Evolutionary conservation across 2,113 vertebrate species (phyloP).

Genomic region (Tamias sibiricus): DNA sequence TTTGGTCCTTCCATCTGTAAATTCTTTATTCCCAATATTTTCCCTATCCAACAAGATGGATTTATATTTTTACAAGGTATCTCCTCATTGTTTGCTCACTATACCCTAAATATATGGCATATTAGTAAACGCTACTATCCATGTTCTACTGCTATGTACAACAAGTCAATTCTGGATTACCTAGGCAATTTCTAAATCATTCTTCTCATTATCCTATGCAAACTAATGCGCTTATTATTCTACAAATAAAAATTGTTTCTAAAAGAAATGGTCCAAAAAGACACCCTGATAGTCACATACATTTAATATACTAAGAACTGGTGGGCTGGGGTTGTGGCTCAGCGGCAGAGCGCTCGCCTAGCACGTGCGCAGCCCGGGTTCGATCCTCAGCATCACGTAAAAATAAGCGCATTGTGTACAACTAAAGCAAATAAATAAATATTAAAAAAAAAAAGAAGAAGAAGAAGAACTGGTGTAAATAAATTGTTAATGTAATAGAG

Average conservation of each 20-base stretch:
- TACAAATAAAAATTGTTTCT: slow-evolving; percentile 20
- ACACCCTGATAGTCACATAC: neutral
- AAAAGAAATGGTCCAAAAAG: neutral
- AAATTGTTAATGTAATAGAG: slow-evolving; percentile 3
- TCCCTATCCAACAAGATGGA: neutral
- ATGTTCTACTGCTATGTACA: neutral
- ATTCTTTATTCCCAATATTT: slow-evolving; percentile 43
- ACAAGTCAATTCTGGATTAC: neutral
- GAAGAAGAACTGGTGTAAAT: neutral
- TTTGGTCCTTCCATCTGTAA: slow-evolving; percentile 4
- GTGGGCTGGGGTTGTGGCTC: too few species aligned
- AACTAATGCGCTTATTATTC: slow-evolving; percentile 9
- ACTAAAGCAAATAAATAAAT: too few species aligned
- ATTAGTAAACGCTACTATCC: neutral
- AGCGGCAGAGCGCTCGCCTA: too few species aligned
- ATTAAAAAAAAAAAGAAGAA: too few species aligned
- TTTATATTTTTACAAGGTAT: neutral
- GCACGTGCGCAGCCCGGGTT: too few species aligned
- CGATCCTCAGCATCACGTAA: too few species aligned
- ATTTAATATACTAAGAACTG: neutral
- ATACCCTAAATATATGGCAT: neutral
- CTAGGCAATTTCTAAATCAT: neutral
- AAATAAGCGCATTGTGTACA: too few species aligned
- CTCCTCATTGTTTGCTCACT: neutral
- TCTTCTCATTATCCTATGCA: neutral